Percentiles rank a stretch among this genome's conserved stretches.
Conservation (phyloP, 2,797 vertebrate genomes). For the Hyperoplus immaculatus region DNA sequence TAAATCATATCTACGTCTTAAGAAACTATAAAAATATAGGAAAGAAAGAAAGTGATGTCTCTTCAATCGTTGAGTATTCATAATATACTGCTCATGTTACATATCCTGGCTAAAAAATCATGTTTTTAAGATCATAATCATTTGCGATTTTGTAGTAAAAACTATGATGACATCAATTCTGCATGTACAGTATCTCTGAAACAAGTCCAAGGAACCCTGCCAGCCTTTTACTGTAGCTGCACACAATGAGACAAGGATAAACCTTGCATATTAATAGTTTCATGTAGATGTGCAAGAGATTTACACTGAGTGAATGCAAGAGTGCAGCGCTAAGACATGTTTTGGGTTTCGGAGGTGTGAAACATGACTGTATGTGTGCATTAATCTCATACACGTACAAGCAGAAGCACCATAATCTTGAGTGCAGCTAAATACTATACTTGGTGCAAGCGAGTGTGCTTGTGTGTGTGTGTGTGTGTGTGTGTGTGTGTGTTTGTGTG, state of each 20-base stretch:
- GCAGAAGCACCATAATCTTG: slow-evolving; percentile 19
- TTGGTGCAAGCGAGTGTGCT: neutral
- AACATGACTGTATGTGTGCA: slow-evolving; percentile 25
- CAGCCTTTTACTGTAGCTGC: neutral
- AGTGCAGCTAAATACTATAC: neutral
- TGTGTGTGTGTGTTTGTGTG: slow-evolving; percentile 14
- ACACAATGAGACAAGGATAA: slow-evolving; percentile 1
- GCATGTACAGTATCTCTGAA: slow-evolving; percentile 16
- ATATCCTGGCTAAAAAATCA: neutral
- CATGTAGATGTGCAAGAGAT: slow-evolving; percentile 19
- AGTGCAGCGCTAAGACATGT: neutral
- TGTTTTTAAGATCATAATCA: slow-evolving; percentile 21
- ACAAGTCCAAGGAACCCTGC: neutral
- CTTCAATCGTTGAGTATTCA: neutral
- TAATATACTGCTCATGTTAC: neutral
- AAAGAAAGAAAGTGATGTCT: neutral
- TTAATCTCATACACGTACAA: slow-evolving; percentile 6
- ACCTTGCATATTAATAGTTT: slow-evolving; percentile 26
- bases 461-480: slow-evolving; percentile 9
- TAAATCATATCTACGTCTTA: neutral
- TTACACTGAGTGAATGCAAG: slow-evolving; percentile 5
- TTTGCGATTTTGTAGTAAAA: slow-evolving; percentile 11
- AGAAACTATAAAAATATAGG: neutral
- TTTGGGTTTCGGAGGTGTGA: slow-evolving; percentile 29
- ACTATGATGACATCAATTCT: slow-evolving; percentile 24